These are phyloP conservation scores for Odontocerum albicorne DNA, from an alignment of 2,888 invertebrate genomes.

Conservation along the genomic window DNA sequence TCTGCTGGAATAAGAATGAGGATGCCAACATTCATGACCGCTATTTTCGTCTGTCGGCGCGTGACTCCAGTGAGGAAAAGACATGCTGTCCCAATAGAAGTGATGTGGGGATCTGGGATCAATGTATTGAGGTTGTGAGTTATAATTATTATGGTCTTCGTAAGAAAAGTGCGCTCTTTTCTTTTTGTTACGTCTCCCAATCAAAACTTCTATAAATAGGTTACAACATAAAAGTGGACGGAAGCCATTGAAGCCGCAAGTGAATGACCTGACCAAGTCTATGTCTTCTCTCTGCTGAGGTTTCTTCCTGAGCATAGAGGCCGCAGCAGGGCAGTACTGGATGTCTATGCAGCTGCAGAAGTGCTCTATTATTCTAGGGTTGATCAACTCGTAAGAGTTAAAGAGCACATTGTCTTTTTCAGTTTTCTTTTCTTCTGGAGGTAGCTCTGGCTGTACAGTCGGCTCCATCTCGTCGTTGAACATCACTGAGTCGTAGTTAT, in stretches of 20 bases:
- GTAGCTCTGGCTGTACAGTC: neutral
- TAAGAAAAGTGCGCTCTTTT: conserved; percentile 30
- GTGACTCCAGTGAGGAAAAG: conserved; percentile 34
- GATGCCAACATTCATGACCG: conserved; percentile 15
- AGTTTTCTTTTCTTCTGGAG: neutral
- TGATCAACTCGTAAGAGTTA: conserved; percentile 8
- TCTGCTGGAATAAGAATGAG: conserved; percentile 6
- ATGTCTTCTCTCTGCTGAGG: conserved; percentile 17
- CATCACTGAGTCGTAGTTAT: neutral
- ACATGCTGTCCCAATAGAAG: conserved; percentile 29
- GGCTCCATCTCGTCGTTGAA: conserved; percentile 1
- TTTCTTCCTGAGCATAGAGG: conserved; percentile 19
- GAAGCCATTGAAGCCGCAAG: conserved; percentile 27
- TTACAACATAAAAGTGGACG: conserved; percentile 30
- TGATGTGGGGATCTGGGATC: conserved; percentile 20
- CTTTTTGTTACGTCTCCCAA: conserved; percentile 26
- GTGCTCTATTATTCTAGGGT: conserved; percentile 5
- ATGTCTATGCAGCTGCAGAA: conserved; percentile 27
- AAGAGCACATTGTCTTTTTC: conserved; percentile 14
- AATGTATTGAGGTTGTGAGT: neutral
- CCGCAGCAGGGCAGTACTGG: conserved; percentile 23
- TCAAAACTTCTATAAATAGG: conserved; percentile 13
- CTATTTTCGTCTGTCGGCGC: conserved; percentile 19
- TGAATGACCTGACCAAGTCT: conserved; percentile 21
- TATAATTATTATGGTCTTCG: conserved; percentile 4